phyloP scores from a whole-genome alignment of 2,797 vertebrate species.

The Rhynchonycteris naso region DNA sequence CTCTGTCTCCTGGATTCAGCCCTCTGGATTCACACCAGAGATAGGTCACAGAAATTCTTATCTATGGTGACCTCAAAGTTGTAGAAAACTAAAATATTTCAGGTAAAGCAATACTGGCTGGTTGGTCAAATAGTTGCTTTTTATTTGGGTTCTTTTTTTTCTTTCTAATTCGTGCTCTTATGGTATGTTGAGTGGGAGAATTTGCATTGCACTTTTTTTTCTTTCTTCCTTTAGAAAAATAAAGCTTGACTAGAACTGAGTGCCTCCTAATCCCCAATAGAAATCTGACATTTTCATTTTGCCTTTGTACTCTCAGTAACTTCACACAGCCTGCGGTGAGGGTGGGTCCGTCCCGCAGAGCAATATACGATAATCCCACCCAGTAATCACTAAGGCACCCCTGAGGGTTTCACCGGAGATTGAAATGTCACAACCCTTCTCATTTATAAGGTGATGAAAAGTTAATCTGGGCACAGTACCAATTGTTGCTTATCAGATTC shows the following conservation, averaged over 20 bases:
- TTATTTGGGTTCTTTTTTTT: not conserved
- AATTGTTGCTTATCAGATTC: conserved; percentile 25
- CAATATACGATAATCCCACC: not conserved
- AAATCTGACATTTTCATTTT: conserved; percentile 30
- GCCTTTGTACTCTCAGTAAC: not conserved
- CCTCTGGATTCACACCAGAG: not conserved
- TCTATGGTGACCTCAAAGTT: not conserved
- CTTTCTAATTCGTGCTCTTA: not conserved
- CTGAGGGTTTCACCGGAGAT: not conserved
- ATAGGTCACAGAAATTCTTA: not conserved
- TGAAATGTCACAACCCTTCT: not conserved
- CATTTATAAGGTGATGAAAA: not conserved
- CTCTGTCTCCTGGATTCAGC: not conserved
- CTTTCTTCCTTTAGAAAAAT: not conserved
- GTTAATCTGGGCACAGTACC: conserved; percentile 12
- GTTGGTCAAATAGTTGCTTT: not conserved
- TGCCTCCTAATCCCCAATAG: not conserved
- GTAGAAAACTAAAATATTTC: not conserved
- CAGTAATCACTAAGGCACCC: not conserved
- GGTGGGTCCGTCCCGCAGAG: not conserved
- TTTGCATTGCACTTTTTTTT: not conserved
- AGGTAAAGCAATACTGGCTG: not conserved
- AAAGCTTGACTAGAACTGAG: not conserved
- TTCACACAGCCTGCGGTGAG: not conserved
- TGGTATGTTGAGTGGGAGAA: not conserved